Evolutionary conservation across 2,888 invertebrate species (phyloP), one percentile per base, ranked within the genome.

Genomic region (Oligia latruncula): DNA sequence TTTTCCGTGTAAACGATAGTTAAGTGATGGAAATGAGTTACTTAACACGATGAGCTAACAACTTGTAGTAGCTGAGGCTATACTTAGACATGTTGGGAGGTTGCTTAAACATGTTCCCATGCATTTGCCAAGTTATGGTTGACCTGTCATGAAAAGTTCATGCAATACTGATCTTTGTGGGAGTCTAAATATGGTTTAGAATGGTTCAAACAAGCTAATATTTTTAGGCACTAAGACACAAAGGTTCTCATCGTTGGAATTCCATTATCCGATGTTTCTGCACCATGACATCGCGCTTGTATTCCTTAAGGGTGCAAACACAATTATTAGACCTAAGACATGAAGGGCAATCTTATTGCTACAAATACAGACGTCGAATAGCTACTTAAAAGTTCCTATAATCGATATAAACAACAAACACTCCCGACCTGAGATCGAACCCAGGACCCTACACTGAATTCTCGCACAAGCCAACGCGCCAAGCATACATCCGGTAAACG

Each of bases 21-120:
- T 77, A 52, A 64, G 79, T 73, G 13, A 74, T 77, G 87, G 72
- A 85, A 85, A 84, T 72, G n/a, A 65, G 84, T 87, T 85, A 87
- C 84, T 80, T 87, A 87, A 87, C 75, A 43, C 49, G 80, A 74
- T 87, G 80, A 77, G 74, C 76, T 84, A 87, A 85, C 67, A 66
- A 55, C 62, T 46, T 43, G 66, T 11, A 35, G 65, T 71, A 66
- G 23, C 40, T 52, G 13, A 67, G 43, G 11, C 66, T 68, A 46
- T 71, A 35, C 23, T 65, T n/a, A 70, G 49, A 49, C 72, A 65
- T 49, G 55, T 40, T 65, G 23, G 65, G 67, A 74, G 49, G 40
- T 81, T 76, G 49, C 43, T 73, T 20, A 13, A 73, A 77, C 70
- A 40, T 52, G 46, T 68, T 83, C 80, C 17, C 67, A 80, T 68